These are phyloP conservation scores for Aricia agestis DNA, from an alignment of 1,140 invertebrate genomes.

Conservation along the genomic window DNA sequence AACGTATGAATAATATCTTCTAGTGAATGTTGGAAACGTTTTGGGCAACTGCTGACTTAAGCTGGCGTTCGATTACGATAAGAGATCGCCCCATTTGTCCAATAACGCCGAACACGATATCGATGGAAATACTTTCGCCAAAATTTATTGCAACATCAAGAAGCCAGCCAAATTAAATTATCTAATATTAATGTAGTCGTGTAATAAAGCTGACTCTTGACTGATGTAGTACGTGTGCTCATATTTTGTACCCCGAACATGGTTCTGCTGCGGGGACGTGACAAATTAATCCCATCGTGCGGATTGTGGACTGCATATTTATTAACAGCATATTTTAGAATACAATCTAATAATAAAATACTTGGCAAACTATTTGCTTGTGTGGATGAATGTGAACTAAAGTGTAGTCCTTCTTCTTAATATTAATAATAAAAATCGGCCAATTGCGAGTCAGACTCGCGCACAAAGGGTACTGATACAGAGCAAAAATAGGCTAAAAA, in stretches of 20 bases:
- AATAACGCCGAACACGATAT: background rate
- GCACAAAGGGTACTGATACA: no score
- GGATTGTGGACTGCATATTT: background rate
- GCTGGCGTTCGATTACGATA: background rate
- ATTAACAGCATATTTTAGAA: background rate
- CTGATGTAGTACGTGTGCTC: conserved; percentile 2
- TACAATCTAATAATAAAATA: background rate
- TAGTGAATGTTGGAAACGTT: background rate
- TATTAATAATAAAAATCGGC: no score
- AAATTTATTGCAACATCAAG: background rate
- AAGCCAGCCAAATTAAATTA: conserved; percentile 3
- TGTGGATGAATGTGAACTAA: no score
- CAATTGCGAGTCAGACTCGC: no score
- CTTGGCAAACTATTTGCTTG: background rate
- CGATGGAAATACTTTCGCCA: background rate
- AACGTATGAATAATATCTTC: background rate
- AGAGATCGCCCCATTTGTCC: background rate
- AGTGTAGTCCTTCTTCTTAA: no score
- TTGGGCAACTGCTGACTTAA: background rate
- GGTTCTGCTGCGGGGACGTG: background rate
- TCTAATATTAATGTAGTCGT: background rate
- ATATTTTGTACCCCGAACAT: conserved; percentile 2
- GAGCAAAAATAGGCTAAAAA: no score
- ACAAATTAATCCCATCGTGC: conserved; percentile 8
- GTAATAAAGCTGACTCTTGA: background rate